phyloP scores from a whole-genome alignment of 2,888 invertebrate species.

The Xanthia togata region DNA sequence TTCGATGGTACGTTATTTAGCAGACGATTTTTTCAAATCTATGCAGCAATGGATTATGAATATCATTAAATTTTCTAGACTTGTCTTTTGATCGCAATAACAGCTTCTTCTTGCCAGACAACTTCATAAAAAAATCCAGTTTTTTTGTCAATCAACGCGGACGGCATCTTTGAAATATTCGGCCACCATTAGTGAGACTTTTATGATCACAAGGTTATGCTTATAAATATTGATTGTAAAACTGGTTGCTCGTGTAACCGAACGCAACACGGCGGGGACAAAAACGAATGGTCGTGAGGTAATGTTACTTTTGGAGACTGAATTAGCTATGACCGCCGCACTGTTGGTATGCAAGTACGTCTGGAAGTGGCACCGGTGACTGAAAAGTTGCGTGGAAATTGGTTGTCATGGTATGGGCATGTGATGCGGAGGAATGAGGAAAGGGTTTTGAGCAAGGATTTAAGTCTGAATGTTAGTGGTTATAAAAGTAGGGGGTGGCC shows the following conservation, averaged over 20 bases:
- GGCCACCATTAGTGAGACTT: conserved; percentile 12
- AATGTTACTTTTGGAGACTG: conserved; percentile 2
- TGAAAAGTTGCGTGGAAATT: background rate
- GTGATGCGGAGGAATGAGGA: background rate
- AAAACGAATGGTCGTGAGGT: conserved; percentile 38
- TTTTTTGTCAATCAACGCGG: conserved; percentile 13
- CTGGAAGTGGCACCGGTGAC: background rate
- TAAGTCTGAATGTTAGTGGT: background rate
- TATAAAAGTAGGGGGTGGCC: background rate
- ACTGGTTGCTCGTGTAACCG: conserved; percentile 49
- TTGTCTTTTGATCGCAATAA: background rate
- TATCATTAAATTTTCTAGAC: background rate
- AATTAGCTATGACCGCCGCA: background rate
- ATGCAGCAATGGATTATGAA: background rate
- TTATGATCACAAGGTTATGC: conserved; percentile 46
- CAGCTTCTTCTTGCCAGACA: background rate
- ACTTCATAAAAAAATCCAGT: background rate
- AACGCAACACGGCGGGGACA: conserved; percentile 18
- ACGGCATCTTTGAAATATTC: conserved; percentile 29
- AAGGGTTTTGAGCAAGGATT: background rate
- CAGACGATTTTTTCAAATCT: background rate
- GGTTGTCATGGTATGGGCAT: background rate
- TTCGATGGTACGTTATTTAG: too few species aligned
- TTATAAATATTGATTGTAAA: conserved; percentile 47
- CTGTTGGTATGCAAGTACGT: background rate